A percentile compares a stretch with the other conserved stretches of the same genome.
phyloP scores from a whole-genome alignment of 2,888 invertebrate genomes.

The Eristalis tenax region DNA sequence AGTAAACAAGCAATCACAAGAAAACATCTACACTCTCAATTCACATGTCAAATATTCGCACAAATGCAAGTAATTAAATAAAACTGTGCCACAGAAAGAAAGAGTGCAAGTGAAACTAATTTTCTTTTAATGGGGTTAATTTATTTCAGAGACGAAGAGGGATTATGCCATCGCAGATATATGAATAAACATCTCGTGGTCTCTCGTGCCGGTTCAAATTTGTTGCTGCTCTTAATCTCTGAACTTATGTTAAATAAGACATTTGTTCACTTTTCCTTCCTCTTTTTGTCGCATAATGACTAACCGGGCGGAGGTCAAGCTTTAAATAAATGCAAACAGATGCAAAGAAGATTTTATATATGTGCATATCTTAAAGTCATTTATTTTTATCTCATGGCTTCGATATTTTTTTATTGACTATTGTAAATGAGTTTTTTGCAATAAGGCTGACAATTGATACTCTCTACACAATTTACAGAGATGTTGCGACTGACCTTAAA shows the following conservation, averaged over 20 bases:
- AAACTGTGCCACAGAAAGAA: not conserved
- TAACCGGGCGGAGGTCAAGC: not conserved
- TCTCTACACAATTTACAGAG: too few species aligned
- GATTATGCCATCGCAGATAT: not conserved
- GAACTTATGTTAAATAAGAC: constrained; percentile 7
- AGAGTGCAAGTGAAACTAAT: not conserved
- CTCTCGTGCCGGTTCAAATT: not conserved
- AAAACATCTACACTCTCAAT: not conserved
- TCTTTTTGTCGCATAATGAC: not conserved
- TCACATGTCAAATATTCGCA: not conserved
- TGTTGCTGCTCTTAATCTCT: not conserved
- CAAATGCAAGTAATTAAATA: not conserved
- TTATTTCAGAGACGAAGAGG: not conserved
- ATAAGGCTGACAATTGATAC: too few species aligned
- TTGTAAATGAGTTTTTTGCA: too few species aligned
- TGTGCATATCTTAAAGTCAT: too few species aligned
- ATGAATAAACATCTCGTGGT: not conserved
- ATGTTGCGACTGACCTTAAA: too few species aligned
- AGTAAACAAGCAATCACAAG: not conserved
- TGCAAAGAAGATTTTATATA: not conserved
- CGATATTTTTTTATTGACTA: too few species aligned
- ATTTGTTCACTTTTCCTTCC: not conserved
- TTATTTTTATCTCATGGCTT: too few species aligned
- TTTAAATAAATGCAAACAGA: not conserved
- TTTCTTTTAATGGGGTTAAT: not conserved